Conservation (phyloP, 2,113 vertebrate genomes). For the cat (Felis catus) region F.catus_Fca126_mat1.0 CM031411.1:24424501-24425000, state of each 20-base stretch:
- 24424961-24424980: not conserved
- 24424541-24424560: not conserved
- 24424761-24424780: not conserved
- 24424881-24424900: conserved; percentile 2
- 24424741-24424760: not conserved
- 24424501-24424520: conserved; percentile 33
- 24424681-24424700: not conserved
- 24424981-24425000: not conserved
- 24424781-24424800: not conserved
- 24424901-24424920: not conserved
- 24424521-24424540: conserved; percentile 27
- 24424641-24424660: not conserved
- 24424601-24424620: not conserved
- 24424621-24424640: not conserved
- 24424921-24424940: not conserved
- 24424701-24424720: not conserved
- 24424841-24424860: not conserved
- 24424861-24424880: not conserved
- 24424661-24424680: not conserved
- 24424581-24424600: not conserved
- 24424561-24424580: conserved; percentile 1
- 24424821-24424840: not conserved
- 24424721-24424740: not conserved
- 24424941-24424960: not conserved
- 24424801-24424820: not conserved